phyloP scores from a whole-genome alignment of 2,797 vertebrate species.

The Poliocrania exsul region DNA sequence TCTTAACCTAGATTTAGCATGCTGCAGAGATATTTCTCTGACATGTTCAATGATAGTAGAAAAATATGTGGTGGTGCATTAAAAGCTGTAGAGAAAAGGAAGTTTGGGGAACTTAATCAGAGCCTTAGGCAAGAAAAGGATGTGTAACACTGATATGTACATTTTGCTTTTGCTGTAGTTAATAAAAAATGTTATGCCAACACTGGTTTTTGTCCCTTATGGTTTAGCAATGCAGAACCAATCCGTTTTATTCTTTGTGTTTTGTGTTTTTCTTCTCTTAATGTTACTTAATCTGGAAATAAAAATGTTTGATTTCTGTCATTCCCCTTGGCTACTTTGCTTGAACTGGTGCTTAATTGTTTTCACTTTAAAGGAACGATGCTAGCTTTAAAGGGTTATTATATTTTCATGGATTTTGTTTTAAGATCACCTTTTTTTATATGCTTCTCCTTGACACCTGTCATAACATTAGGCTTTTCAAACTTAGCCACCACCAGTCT shows the following conservation, averaged over 20 bases:
- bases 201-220: constrained; percentile 33
- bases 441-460: constrained; percentile 9
- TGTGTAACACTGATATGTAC: constrained; percentile 55
- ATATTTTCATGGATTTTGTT: neutral
- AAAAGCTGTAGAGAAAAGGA: constrained; percentile 60
- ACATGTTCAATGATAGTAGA: constrained; percentile 52
- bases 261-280: constrained; percentile 35
- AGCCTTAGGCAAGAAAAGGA: constrained; percentile 50
- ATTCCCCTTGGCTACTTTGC: constrained; percentile 23
- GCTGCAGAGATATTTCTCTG: constrained; percentile 63
- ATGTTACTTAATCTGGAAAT: constrained; percentile 62
- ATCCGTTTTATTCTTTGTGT: constrained; percentile 50
- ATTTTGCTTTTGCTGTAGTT: constrained; percentile 53
- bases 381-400: constrained; percentile 13
- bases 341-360: constrained; percentile 52
- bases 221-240: constrained; percentile 57
- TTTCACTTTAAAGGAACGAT: constrained; percentile 8
- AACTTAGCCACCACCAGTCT: neutral
- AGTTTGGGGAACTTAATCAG: constrained; percentile 63
- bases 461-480: constrained; percentile 18
- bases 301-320: constrained; percentile 59
- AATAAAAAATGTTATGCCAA: constrained; percentile 62
- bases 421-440: neutral
- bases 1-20: constrained; percentile 57
- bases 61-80: constrained; percentile 59